phyloP scores from a whole-genome alignment of 2,888 invertebrate species.

The Drymonia ruficornis region DNA sequence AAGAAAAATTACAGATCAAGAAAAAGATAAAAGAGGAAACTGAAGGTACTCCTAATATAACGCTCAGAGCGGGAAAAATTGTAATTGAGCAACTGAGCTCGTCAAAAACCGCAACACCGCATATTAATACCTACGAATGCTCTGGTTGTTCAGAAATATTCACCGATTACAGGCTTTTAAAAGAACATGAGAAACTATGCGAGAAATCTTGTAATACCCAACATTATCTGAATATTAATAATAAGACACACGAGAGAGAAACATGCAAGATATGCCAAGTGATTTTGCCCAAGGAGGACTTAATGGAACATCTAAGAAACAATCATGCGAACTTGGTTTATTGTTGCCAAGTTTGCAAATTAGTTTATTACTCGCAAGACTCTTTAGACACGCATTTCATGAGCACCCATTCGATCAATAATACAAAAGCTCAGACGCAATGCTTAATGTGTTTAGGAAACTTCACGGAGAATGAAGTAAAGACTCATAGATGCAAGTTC shows the following conservation, averaged over 20 bases:
- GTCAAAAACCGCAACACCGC: slow-evolving; percentile 25
- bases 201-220: slow-evolving; percentile 51
- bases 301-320: slow-evolving; percentile 51
- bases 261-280: slow-evolving; percentile 53
- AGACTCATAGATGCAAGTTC: slow-evolving; percentile 57
- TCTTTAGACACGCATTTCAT: slow-evolving; percentile 51
- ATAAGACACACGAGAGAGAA: slow-evolving; percentile 46
- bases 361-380: slow-evolving; percentile 49
- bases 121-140: slow-evolving; percentile 48
- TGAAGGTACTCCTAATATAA: slow-evolving; percentile 37
- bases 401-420: slow-evolving; percentile 44
- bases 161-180: slow-evolving; percentile 48
- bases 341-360: slow-evolving; percentile 51
- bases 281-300: slow-evolving; percentile 40
- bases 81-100: slow-evolving; percentile 43
- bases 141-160: slow-evolving; percentile 49
- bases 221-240: slow-evolving; percentile 54
- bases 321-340: slow-evolving; percentile 46
- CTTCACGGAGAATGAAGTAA: slow-evolving; percentile 42
- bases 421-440: slow-evolving; percentile 37
- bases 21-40: slow-evolving; percentile 16
- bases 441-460: slow-evolving; percentile 55
- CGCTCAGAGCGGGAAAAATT: slow-evolving; percentile 46
- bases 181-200: slow-evolving; percentile 56
- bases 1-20: slow-evolving; percentile 1